Evolutionary conservation across 2,888 invertebrate species (phyloP).

Genomic region (Sthenelais limicola): DNA sequence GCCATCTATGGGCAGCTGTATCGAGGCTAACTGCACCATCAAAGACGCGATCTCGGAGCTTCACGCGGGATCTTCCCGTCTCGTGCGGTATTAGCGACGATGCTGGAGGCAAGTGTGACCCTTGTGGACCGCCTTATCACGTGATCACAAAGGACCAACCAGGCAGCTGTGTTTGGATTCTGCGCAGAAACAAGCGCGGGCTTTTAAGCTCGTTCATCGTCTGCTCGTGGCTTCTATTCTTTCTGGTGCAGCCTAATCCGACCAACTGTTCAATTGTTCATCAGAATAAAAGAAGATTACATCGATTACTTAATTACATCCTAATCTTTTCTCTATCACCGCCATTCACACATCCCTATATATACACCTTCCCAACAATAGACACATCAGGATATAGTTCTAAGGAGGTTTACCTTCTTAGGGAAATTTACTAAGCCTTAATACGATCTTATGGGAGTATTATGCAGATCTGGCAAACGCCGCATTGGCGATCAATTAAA

Average conservation of each 20-base stretch:
- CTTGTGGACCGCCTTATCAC: slow-evolving; percentile 16
- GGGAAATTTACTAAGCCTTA: no score
- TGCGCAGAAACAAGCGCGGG: slow-evolving; percentile 2
- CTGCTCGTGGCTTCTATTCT: no score
- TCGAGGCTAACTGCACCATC: slow-evolving; percentile 35
- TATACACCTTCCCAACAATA: no score
- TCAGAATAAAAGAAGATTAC: slow-evolving; percentile 10
- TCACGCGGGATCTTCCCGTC: neutral
- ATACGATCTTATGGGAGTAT: no score
- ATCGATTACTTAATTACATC: slow-evolving; percentile 38
- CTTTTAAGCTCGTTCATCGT: slow-evolving; percentile 2
- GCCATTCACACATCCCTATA: no score
- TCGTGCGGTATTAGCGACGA: slow-evolving; percentile 32
- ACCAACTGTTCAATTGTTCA: neutral
- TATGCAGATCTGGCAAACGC: no score
- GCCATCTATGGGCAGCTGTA: slow-evolving; percentile 28
- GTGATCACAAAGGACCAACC: slow-evolving; percentile 35
- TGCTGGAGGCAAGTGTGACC: slow-evolving; percentile 37
- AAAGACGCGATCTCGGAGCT: slow-evolving; percentile 30
- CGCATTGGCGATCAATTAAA: no score
- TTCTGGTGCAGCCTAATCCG: no score
- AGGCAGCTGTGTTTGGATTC: slow-evolving; percentile 30
- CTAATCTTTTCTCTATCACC: no score
- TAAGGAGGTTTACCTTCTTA: neutral
- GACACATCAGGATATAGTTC: neutral